These are phyloP conservation scores for Teleogryllus oceanicus DNA, from an alignment of 2,888 invertebrate species.

Conservation along the genomic window DNA sequence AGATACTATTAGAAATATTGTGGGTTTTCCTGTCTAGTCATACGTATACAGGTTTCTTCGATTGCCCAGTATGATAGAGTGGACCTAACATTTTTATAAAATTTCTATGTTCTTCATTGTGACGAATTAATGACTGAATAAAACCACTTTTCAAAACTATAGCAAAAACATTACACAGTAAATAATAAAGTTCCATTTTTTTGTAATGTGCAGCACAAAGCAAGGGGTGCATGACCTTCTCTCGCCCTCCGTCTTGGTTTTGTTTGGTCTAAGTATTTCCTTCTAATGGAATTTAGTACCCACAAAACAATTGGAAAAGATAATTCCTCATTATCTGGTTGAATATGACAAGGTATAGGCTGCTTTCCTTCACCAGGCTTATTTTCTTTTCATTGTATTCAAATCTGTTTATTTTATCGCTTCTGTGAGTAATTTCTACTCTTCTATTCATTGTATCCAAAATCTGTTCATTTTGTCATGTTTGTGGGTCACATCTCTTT, in stretches of 20 bases:
- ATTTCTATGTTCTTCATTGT: slow-evolving; percentile 31
- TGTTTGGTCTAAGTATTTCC: not conserved
- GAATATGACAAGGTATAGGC: no score
- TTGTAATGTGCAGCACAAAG: slow-evolving; percentile 37
- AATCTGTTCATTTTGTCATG: no score
- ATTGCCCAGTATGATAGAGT: slow-evolving; percentile 39
- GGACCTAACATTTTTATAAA: slow-evolving; percentile 32
- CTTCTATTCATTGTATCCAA: no score
- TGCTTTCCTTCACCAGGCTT: no score
- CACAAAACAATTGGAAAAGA: no score
- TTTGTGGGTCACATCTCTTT: no score
- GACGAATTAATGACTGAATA: slow-evolving; percentile 31
- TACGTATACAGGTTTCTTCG: slow-evolving; percentile 39
- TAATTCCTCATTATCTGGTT: no score
- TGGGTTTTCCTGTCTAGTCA: slow-evolving; percentile 37
- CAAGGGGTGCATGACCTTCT: not conserved
- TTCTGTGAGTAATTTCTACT: no score
- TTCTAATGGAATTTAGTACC: no score
- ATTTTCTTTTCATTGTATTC: no score
- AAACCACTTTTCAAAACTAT: slow-evolving; percentile 32
- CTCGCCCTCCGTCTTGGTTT: not conserved
- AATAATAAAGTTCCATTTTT: slow-evolving; percentile 35
- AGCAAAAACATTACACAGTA: no score
- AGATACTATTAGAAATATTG: not conserved
- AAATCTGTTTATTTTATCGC: no score